Conservation (phyloP, 2,888 invertebrate genomes). For the Andrena fulva region DNA sequence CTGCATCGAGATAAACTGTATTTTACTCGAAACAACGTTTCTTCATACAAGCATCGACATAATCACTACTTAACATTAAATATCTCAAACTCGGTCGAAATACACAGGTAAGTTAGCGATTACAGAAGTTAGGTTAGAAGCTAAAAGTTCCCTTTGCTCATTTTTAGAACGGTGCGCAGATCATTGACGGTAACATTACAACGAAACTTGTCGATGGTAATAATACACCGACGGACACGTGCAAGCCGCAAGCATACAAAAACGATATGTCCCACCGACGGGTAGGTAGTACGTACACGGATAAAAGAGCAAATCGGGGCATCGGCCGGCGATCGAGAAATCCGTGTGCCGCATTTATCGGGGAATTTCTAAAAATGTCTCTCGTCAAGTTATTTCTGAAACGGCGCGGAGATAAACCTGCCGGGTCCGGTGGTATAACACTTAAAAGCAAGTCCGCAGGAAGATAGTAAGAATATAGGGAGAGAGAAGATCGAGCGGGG, state of each 20-base stretch:
- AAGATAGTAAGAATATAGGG: conserved; percentile 48
- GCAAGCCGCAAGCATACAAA: background rate
- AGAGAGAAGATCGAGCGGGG: conserved; percentile 65
- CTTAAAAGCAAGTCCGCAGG: conserved; percentile 33
- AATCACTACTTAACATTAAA: too few species aligned
- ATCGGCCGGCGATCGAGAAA: background rate
- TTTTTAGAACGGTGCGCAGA: too few species aligned
- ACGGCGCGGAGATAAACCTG: conserved; percentile 47
- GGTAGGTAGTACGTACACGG: background rate
- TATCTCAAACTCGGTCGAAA: too few species aligned
- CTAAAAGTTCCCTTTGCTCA: too few species aligned
- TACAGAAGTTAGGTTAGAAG: too few species aligned
- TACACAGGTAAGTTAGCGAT: too few species aligned
- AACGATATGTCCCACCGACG: background rate
- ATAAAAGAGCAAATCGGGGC: conserved; percentile 2
- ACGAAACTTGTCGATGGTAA: too few species aligned
- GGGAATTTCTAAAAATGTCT: conserved; percentile 10
- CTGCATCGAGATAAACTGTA: too few species aligned
- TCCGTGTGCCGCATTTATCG: conserved; percentile 21
- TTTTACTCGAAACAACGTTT: too few species aligned
- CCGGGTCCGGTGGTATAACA: conserved; percentile 53
- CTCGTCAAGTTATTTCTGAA: conserved; percentile 44
- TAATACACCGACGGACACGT: too few species aligned
- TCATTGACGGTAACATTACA: too few species aligned
- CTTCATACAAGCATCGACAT: too few species aligned